Base-by-base conservation (phyloP, 1,140 invertebrate species). In the Scylla paramamosain region DNA sequence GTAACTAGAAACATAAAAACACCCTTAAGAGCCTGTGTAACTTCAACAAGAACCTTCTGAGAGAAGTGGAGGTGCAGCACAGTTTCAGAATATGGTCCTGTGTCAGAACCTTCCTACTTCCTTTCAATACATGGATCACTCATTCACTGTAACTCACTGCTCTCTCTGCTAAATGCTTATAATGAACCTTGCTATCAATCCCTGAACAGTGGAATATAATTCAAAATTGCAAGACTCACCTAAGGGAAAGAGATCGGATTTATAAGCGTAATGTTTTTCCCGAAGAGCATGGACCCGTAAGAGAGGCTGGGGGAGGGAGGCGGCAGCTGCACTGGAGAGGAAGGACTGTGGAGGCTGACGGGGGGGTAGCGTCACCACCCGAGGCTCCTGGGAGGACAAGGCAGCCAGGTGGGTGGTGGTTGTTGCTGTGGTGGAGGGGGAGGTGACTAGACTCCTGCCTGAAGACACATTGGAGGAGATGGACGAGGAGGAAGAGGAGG, bases 191-290 rank as follows among this genome's bases (percentile, higher is more conserved):
- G 2, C 52, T 20, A 59, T 12, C 16, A 59, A 59, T 59, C 10
- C 10, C 52, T 59, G 12, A 59, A 59, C 52, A 59, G 10, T 59
- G 52, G 10, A 59, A 59, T 20, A 59, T 59, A 20, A 59, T 4
- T 4, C 52, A 59, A 59, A 2, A 20, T 0, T 59, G 52, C 52
- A 59, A 59, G 12, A 92, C 91, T 88, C 88, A 95, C 94, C 94
- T 95, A 95, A 95, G 90, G 94, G 94, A 95, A 95, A 95, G 94
- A 95, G 94, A 92, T 95, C 94, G 32, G 94, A 95, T 48, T 95
- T 95, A 95, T 95, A 95, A 95, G 94, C 94, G 94, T 95, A 95
- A 92, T 95, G 77, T 95, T 95, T 95, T 95, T 95, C 94, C 94
- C 94, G 94, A 67, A 95, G 94, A 46, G 94, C 67, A 86, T 95